Percentiles rank a stretch among this genome's conserved stretches.
These are phyloP conservation scores for Sparidentex hasta DNA, from an alignment of 2,797 vertebrate genomes.

Conservation along the genomic window DNA sequence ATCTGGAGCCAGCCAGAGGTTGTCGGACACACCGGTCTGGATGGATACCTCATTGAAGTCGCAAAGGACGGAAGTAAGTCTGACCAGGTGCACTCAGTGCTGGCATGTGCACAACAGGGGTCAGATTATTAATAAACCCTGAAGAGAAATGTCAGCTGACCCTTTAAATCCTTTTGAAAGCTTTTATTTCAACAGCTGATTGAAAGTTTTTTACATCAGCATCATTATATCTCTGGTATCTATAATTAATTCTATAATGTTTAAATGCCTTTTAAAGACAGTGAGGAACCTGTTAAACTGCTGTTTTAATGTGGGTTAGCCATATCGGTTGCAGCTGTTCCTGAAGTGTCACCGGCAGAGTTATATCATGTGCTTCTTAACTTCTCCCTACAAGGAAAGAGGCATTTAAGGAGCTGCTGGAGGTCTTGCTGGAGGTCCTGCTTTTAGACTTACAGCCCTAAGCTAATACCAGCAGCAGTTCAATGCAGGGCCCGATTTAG, in stretches of 20 bases:
- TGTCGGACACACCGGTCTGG: slow-evolving; percentile 87
- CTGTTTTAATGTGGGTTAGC: slow-evolving; percentile 73
- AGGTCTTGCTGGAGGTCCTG: slow-evolving; percentile 55
- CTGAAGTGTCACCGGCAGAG: slow-evolving; percentile 78
- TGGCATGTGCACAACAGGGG: slow-evolving; percentile 5
- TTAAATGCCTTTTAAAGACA: slow-evolving; percentile 43
- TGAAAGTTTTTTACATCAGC: background rate
- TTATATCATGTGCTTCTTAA: slow-evolving; percentile 77
- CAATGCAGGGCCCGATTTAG: slow-evolving; percentile 56
- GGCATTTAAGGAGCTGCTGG: slow-evolving; percentile 70
- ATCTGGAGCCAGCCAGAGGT: slow-evolving; percentile 93
- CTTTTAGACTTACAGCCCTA: slow-evolving; percentile 73
- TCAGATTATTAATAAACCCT: slow-evolving; percentile 56
- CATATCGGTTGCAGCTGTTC: slow-evolving; percentile 82
- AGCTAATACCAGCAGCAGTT: slow-evolving; percentile 67
- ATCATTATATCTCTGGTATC: background rate
- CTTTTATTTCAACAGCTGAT: slow-evolving; percentile 4
- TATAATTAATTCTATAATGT: background rate
- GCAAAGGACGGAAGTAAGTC: slow-evolving; percentile 95
- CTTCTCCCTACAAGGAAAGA: slow-evolving; percentile 84
- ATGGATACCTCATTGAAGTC: slow-evolving; percentile 93
- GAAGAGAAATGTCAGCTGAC: slow-evolving; percentile 19
- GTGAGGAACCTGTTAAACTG: slow-evolving; percentile 57
- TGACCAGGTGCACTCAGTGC: slow-evolving; percentile 5
- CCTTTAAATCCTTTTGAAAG: slow-evolving; percentile 20